These are phyloP conservation scores for Zaprionus taronus DNA, from an alignment of 1,140 invertebrate species.

Conservation along the genomic window DNA sequence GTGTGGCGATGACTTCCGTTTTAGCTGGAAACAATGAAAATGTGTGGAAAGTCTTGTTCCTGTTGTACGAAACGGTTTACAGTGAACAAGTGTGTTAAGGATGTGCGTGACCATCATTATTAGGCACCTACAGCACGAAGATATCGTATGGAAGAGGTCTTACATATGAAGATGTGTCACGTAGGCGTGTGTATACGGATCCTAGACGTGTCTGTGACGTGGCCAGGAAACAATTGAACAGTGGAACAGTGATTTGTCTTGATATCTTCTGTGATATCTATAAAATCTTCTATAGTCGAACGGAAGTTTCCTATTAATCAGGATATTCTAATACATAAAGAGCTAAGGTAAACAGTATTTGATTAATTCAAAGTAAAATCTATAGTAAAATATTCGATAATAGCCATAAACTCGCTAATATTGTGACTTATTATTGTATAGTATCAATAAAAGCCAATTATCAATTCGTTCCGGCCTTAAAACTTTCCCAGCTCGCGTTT, in stretches of 20 bases:
- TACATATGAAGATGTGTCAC: slow-evolving; percentile 31
- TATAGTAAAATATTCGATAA: background rate
- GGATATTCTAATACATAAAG: background rate
- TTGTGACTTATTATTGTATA: background rate
- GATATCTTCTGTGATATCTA: background rate
- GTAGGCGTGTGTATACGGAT: slow-evolving; percentile 16
- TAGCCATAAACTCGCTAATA: background rate
- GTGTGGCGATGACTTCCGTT: slow-evolving; percentile 59
- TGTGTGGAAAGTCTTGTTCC: slow-evolving; percentile 68
- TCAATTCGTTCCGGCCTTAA: background rate
- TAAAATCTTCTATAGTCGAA: background rate
- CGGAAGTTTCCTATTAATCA: slow-evolving; percentile 20
- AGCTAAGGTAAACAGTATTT: background rate
- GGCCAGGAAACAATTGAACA: background rate
- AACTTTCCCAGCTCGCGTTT: background rate
- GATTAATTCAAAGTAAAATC: background rate
- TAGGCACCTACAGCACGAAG: slow-evolving; percentile 35
- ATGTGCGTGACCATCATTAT: slow-evolving; percentile 66
- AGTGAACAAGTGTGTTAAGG: slow-evolving; percentile 70
- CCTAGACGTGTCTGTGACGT: background rate
- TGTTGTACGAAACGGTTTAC: slow-evolving; percentile 37
- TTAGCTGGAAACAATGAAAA: slow-evolving; percentile 60
- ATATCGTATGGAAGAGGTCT: background rate
- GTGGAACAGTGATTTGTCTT: background rate
- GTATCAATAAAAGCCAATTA: background rate